Evolutionary conservation across 2,797 vertebrate species (phyloP), one percentile per base, ranked within the genome.

Genomic region (Coccyzus lansbergi): DNA sequence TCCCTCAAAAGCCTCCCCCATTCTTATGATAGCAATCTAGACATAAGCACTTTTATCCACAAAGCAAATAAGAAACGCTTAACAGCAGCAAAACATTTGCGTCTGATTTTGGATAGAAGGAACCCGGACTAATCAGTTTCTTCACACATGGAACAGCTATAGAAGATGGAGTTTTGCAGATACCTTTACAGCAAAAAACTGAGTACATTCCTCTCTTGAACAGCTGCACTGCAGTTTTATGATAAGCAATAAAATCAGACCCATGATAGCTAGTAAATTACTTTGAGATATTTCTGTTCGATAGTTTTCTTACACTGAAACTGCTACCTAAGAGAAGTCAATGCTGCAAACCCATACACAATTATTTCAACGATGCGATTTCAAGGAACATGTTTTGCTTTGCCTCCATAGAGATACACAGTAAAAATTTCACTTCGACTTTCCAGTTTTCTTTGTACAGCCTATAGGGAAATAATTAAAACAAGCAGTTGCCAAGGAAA

Each of bases 231-330:
- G 1, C 34, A 68, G 31, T 74, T 88, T 91, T 87, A 80, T 71
- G 71, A 94, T 80, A 93, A 95, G 72, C 46, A 91, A 55, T 87
- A 78, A 93, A 92, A 85, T 70, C 60, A 92, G 53, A 71, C 14
- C 21, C 26, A 38, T 80, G 79, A 77, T 72, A 34, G 31, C 36
- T 74, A 90, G 60, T 86, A 93, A 96, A 92, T 93, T 88, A 90
- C 60, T 92, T 76, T 46, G 49, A 90, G 63, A 58, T 90, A 56
- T 63, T 93, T 94, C 59, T 48, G 7, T 79, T 51, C 65, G n/a
- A 74, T 84, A 77, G 31, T 64, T 68, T 93, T 88, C 80, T 90
- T 74, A 70, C 38, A 74, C 22, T 71, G 51, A 85, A 94, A 80
- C n/a, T 77, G 15, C 46, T 68, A 25, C 15, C n/a, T 60, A 85